Evolutionary conservation across 1,140 invertebrate genomes (phyloP).

Genomic region (Thaumatotibia leucotreta): DNA sequence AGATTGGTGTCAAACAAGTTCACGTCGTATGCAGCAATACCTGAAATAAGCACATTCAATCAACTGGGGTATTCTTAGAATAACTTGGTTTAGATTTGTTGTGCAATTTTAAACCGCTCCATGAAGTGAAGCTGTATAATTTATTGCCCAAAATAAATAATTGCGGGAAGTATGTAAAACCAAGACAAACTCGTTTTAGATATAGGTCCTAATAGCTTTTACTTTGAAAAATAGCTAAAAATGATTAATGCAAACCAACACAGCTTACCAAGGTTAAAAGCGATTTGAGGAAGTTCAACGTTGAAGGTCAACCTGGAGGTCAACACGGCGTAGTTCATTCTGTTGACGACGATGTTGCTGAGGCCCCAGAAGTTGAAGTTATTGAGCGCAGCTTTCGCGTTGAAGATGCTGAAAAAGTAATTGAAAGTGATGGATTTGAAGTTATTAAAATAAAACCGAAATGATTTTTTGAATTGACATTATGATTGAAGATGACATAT

Average conservation of each 20-base stretch:
- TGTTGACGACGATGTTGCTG: conserved; percentile 43
- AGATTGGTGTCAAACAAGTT: conserved; percentile 21
- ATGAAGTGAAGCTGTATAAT: too few species aligned
- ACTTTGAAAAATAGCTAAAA: background rate
- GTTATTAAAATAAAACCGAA: background rate
- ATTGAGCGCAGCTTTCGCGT: conserved; percentile 18
- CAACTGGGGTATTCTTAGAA: too few species aligned
- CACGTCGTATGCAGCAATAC: conserved; percentile 16
- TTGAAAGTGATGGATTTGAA: too few species aligned
- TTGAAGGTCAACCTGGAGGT: conserved; percentile 32
- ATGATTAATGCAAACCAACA: conserved; percentile 8
- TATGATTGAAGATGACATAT: background rate
- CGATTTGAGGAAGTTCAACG: conserved; percentile 36
- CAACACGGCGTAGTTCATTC: conserved; percentile 28
- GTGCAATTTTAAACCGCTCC: too few species aligned
- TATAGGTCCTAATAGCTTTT: background rate
- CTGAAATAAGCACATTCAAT: conserved; percentile 26
- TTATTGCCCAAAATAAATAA: too few species aligned
- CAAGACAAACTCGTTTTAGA: background rate
- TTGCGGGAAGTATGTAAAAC: background rate
- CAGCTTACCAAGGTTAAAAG: conserved; percentile 33
- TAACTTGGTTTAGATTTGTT: background rate
- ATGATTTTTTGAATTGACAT: background rate
- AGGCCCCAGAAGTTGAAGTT: conserved; percentile 31
- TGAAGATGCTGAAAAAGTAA: conserved; percentile 31